Base-by-base conservation (phyloP, 2,797 vertebrate genomes). In the Crocodylus rhombifer region DNA sequence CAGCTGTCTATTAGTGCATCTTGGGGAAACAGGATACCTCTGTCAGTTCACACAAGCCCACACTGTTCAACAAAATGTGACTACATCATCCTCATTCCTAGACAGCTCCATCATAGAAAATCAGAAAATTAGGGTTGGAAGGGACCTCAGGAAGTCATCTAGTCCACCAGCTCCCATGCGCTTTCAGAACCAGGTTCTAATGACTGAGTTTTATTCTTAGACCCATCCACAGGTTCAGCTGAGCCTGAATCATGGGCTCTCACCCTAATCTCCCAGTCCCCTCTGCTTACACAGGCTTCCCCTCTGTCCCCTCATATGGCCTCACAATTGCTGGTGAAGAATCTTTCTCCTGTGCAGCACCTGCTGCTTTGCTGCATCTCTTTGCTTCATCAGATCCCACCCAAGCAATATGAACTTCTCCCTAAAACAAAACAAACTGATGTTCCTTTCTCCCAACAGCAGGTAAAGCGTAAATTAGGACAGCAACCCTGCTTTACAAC, bases 401-500 rank as follows among this genome's bases (percentile, higher is more conserved):
- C 73, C 60, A 30, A 80, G 55, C 86, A 89, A 58, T 7, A 69
- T 77, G 18, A 80, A 25, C 0, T 0, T 4, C 9, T 73, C 57
- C 28, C 55, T 28, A 81, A 90, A 92, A 71, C 28, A 1, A 82
- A 77, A 93, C 83, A 1, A 94, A 63, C 4, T 1, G 3, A 26
- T 78, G 55, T 82, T 90, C 73, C 57, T 80, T 82, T 84, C 42
- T 73, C 28, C 18, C 8, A 1, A 0, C 0, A 30, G 77, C 76
- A 78, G 42, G 86, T 7, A 10, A 63, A 83, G 26, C 11, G 9
- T 69, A 87, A 87, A 77, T 61, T 42, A 90, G 86, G 73, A 84
- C 28, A 85, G 58, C 25, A 51, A 64, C 1, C 0, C 30, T 86
- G 80, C 80, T 78, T 58, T 14, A n/a, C 78, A 81, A 17, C n/a